Evolutionary conservation across 2,888 invertebrate genomes (phyloP).

Genomic region (Epinotia nisella): DNA sequence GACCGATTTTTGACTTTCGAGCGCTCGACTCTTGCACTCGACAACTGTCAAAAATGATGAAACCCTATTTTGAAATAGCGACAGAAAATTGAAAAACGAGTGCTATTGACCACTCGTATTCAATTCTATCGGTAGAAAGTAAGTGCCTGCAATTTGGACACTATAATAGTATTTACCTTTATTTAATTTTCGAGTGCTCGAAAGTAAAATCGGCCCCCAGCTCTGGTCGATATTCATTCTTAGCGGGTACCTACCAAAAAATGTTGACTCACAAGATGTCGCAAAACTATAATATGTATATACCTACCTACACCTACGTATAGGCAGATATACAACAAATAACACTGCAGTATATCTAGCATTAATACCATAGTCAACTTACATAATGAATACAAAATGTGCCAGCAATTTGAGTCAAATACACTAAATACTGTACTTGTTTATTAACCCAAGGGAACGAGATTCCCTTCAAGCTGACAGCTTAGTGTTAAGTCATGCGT

Average conservation of each 20-base stretch:
- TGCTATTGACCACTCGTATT: no score
- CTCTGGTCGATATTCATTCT: no score
- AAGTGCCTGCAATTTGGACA: no score
- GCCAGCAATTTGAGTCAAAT: conserved; percentile 19
- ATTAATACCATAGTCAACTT: conserved; percentile 4
- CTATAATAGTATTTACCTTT: no score
- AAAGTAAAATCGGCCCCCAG: no score
- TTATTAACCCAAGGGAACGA: not conserved
- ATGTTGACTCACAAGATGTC: not conserved
- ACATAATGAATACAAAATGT: conserved; percentile 19
- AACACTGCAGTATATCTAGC: conserved; percentile 10
- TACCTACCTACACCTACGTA: not conserved
- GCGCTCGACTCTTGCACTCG: no score
- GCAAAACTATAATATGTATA: not conserved
- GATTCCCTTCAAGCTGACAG: not conserved
- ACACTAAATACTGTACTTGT: not conserved
- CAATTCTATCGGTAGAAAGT: no score
- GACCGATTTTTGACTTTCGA: no score
- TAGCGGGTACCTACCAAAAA: not conserved
- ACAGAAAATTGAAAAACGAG: no score
- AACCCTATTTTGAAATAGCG: no score
- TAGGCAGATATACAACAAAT: not conserved
- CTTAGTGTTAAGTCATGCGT: not conserved
- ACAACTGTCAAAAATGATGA: no score
- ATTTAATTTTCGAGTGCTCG: no score